Conservation (phyloP, 2,888 invertebrate genomes). For the Abrostola tripartita region DNA sequence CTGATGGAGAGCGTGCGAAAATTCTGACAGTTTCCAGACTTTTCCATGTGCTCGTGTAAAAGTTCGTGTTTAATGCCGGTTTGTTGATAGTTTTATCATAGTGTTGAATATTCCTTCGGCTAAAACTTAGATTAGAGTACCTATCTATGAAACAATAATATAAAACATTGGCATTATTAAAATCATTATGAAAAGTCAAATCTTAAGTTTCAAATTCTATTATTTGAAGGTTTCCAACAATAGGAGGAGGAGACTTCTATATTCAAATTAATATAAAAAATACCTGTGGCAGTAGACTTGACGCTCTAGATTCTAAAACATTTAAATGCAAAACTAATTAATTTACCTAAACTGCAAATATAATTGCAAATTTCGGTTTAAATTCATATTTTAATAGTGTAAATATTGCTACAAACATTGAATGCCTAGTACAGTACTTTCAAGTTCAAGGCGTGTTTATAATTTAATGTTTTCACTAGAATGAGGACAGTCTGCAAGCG, state of each 20-base stretch:
- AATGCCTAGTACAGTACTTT: slow-evolving; percentile 32
- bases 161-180: neutral
- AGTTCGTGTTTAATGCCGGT: slow-evolving; percentile 12
- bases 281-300: too few relatives aligned
- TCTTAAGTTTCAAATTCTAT: too few relatives aligned
- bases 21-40: slow-evolving; percentile 31
- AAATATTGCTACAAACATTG: slow-evolving; percentile 24
- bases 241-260: too few relatives aligned
- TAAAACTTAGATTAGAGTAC: neutral
- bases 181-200: neutral
- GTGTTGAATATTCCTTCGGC: neutral
- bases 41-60: slow-evolving; percentile 19
- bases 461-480: slow-evolving; percentile 43
- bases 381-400: slow-evolving; percentile 14
- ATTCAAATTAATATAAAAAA: too few relatives aligned
- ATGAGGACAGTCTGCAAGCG: slow-evolving; percentile 43
- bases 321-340: too few relatives aligned
- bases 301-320: too few relatives aligned
- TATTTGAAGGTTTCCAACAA: too few relatives aligned
- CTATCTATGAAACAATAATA: neutral
- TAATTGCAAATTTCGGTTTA: neutral
- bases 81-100: slow-evolving; percentile 38
- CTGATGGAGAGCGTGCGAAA: slow-evolving; percentile 29
- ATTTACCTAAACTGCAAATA: too few relatives aligned
- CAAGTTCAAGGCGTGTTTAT: slow-evolving; percentile 54